phyloP scores from a whole-genome alignment of 2,888 invertebrate genomes.

The Phortica okadai region DNA sequence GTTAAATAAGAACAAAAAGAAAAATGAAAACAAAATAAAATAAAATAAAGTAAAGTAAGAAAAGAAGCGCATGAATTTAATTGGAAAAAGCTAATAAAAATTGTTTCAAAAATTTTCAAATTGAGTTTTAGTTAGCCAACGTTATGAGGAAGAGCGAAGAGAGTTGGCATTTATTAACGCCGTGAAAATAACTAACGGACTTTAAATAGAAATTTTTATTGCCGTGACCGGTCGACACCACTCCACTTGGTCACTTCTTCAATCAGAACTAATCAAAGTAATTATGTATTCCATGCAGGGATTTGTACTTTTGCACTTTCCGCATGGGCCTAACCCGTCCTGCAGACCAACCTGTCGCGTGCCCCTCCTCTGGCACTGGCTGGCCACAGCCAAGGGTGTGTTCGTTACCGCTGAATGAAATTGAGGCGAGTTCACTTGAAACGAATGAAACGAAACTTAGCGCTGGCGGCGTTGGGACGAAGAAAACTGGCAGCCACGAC shows the following conservation, averaged over 20 bases:
- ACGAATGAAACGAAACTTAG: neutral
- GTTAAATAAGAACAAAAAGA: slow-evolving; percentile 36
- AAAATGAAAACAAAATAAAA: neutral
- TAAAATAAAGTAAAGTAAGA: neutral
- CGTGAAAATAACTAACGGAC: slow-evolving; percentile 5
- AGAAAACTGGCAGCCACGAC: slow-evolving; percentile 22
- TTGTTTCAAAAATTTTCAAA: neutral
- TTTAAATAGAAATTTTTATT: neutral
- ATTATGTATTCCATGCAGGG: slow-evolving; percentile 75
- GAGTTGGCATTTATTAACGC: neutral
- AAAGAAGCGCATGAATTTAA: slow-evolving; percentile 15
- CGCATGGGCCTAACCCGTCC: slow-evolving; percentile 54
- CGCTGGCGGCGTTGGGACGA: neutral
- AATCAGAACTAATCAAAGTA: slow-evolving; percentile 35
- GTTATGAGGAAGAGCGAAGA: slow-evolving; percentile 14
- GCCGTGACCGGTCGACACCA: neutral
- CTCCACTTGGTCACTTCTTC: neutral
- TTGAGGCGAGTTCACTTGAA: no score
- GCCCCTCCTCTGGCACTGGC: slow-evolving; percentile 38
- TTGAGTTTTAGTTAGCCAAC: neutral
- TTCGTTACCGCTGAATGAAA: slow-evolving; percentile 3
- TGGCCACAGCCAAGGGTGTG: slow-evolving; percentile 16
- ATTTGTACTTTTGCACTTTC: slow-evolving; percentile 77
- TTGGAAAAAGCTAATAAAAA: slow-evolving; percentile 19
- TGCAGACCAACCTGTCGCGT: slow-evolving; percentile 29